Evolutionary conservation across 2,113 vertebrate species (phyloP), one percentile per base, ranked within the genome.

Genomic region (Anhinga anhinga): DNA sequence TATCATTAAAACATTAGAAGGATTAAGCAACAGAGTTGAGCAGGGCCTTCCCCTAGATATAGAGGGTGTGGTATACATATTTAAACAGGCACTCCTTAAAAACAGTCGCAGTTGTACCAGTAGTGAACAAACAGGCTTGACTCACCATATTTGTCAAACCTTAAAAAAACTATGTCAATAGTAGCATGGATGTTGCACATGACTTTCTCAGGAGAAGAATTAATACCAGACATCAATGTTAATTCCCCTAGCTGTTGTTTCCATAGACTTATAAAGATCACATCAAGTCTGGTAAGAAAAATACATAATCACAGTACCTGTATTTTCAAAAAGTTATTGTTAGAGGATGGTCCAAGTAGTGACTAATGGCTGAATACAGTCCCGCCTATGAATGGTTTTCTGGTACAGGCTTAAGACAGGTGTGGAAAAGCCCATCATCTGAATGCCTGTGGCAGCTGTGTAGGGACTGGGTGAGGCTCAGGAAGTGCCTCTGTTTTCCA

Each of bases 21-120:
- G 78, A 79, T 95, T 95, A 96, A 91, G 15, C 23, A 67, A 32
- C 29, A 53, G 0, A 8, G 63, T 70, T 72, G 69, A 83, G 44
- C 66, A 95, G 87, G 91, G 87, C 86, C 72, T 86, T 93, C 25
- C 62, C 63, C 42, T 94, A 93, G 90, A 91, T 94, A 96, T 13
- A 38, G 38, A 95, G 56, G 97, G 82, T 89, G 90, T 93, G 94
- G 73, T 84, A 65, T 58, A n/a, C 23, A 4, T 96, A 67, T 96
- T 97, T 97, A 92, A 97, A 92, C 62, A 96, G 92, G 69, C 96
- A 96, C 97, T 91, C 97, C 98, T 95, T 96, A 63, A 95, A 93
- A 93, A 62, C 63, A 86, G 21, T 76, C 52, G n/a, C 53, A 63
- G 56, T 94, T 77, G 50, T 96, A 71, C 91, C 76, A 69, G 25